Evolutionary conservation across 2,113 vertebrate species (phyloP).

Genomic region (Laticauda laticaudata): DNA sequence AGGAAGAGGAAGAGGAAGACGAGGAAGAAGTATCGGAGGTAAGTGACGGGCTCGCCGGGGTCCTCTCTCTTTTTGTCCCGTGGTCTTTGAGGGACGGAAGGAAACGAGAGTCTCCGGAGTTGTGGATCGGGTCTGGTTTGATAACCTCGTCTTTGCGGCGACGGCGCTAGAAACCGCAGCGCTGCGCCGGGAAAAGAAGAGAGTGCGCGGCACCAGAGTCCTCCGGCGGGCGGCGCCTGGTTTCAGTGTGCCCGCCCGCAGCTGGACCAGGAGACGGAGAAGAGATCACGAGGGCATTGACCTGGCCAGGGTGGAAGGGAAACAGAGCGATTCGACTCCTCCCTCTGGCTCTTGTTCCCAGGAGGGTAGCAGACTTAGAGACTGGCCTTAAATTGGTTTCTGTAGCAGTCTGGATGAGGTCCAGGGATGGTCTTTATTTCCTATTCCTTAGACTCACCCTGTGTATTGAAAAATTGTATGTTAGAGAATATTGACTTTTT

Average conservation of each 20-base stretch:
- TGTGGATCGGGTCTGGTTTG: conserved; percentile 9
- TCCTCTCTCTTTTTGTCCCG: background rate
- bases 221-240: background rate
- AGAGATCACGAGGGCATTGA: background rate
- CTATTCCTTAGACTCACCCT: too few species aligned
- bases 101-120: background rate
- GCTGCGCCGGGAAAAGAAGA: background rate
- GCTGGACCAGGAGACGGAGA: background rate
- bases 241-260: background rate
- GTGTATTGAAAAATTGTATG: background rate
- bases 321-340: too few species aligned
- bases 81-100: background rate
- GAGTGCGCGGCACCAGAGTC: background rate
- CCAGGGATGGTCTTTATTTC: background rate
- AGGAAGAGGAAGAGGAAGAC: accelerated
- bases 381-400: background rate
- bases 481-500: background rate
- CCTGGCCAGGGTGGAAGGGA: background rate
- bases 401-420: background rate
- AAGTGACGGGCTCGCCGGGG: background rate
- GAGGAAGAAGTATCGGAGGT: conserved; percentile 77
- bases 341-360: background rate
- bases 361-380: background rate
- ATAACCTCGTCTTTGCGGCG: background rate
- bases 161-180: background rate